Base-by-base conservation (phyloP, 2,888 invertebrate species). In the Drosophila pseudotakahashii region DNA sequence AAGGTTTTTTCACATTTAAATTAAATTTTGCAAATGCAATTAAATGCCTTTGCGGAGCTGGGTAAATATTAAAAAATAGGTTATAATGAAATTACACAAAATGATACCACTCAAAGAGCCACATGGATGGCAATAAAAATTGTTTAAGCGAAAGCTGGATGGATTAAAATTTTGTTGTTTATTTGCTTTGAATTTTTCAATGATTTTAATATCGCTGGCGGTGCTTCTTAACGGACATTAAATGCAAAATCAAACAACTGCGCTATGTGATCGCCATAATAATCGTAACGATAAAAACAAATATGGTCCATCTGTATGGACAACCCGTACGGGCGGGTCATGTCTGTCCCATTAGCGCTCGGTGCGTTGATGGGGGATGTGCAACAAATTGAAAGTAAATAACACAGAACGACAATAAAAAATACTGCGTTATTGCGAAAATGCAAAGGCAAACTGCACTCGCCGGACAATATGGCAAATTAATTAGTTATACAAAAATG, bases 401-500 rank as follows among this genome's bases (percentile, higher is more conserved):
- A 82, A 75, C 64, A 61, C 52, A 51, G 47, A 55, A 64, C 45
- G 67, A 45, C 23, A 52, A 64, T 48, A 62, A 61, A 57, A 71
- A 55, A 60, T 55, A 59, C 53, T 55, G 59, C 51, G 54, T 62
- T 62, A 80, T 78, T 76, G 68, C 77, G 76, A 79, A 26, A 26
- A 5, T 26, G 26, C 26, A 26, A 62, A 37, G 63, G 73, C 76
- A 76, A 79, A 79, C 76, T 68, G 64, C 76, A 70, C 58, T 47
- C 59, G 19, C 39, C 50, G 53, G 50, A 62, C 76, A 81, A 84
- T 84, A 81, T 87, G 75, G 78, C 80, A 84, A 84, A 87, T 85
- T 85, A 85, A 85, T 85, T 85, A 79, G 84, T 85, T 81, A 77
- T 75, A 85, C 81, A 76, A 73, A 80, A 81, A 79, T 75, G 86